These are phyloP conservation scores for Stegophylla sp. DNA, from an alignment of 2,888 invertebrate species.

Conservation along the genomic window DNA sequence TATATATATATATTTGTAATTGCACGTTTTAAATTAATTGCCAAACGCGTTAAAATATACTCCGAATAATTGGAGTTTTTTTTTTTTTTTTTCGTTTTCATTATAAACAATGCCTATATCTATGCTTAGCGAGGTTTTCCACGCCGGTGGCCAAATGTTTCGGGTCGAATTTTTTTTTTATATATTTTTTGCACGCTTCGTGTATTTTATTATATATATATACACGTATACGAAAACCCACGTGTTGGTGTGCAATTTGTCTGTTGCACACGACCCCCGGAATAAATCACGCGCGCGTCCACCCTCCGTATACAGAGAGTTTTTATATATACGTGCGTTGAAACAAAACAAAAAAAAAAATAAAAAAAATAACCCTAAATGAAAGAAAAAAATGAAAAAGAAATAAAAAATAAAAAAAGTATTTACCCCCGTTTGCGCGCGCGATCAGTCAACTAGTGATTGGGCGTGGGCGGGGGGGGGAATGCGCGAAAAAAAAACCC, in stretches of 20 bases:
- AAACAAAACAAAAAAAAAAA: conserved; percentile 49
- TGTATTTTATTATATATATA: neutral
- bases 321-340: conserved; percentile 29
- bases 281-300: conserved; percentile 55
- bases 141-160: conserved; percentile 17
- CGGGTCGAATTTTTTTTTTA: conserved; percentile 26
- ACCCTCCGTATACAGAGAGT: conserved; percentile 33
- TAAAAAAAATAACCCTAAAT: conserved; percentile 13
- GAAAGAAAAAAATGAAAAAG: neutral
- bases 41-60: neutral
- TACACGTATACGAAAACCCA: neutral
- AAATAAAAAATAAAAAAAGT: conserved; percentile 53
- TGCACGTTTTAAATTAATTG: conserved; percentile 9
- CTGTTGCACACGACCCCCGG: conserved; percentile 52
- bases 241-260: conserved; percentile 21
- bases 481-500: conserved; percentile 13
- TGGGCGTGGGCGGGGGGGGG: too few species aligned
- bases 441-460: conserved; percentile 32
- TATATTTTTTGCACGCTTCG: neutral
- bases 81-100: neutral
- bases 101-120: neutral
- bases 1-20: neutral
- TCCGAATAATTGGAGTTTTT: conserved; percentile 1
- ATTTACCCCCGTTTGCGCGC: conserved; percentile 35
- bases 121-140: conserved; percentile 8